Base-by-base conservation (phyloP, 64 coral and sea anemone species). In the Porites lutea region DNA sequence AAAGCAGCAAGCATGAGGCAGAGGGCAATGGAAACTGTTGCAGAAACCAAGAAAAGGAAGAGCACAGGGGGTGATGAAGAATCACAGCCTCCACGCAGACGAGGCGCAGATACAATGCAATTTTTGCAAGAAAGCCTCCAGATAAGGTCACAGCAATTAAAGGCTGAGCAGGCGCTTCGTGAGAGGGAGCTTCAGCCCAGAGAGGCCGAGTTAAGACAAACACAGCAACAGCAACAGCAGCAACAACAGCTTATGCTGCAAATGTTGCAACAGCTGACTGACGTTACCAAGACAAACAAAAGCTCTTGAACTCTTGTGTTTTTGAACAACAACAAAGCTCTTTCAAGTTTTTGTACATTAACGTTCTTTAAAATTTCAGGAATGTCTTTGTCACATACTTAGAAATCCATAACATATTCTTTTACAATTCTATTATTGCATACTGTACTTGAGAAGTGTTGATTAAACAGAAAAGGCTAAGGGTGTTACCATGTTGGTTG, bases 71-170 rank as follows among this genome's bases (percentile, higher is more conserved):
- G 67, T 49, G 82, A 84, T 84, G 81, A 84, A 84, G 66, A 65
- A 67, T 67, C 65, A 48, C 61, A 85, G 66, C 60, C 82, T 65
- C 61, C 57, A 86, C 82, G 82, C 82, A 86, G 82, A 86, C 61
- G 60, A 86, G 62, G 82, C 46, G 82, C 37, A 86, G 82, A 67
- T 86, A 86, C 37, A 86, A 86, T 69, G 63, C 27, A 67, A 67
- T 86, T 86, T 86, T 86, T 86, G 67, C 62, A 86, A 86, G 57
- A 83, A 83, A 83, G 58, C 80, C 59, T 65, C 21, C 57, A 64
- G 64, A 64, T 64, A 48, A 83, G 67, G 50, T 43, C 62, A 86
- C 27, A 86, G 82, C 82, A 86, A 86, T 67, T 67, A 20, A 86
- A 86, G 82, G 82, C 61, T 67, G 60, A 86, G 47, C 82, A 86